Evolutionary conservation across 2,113 vertebrate genomes (phyloP).

Genomic region (Hylia prasina): DNA sequence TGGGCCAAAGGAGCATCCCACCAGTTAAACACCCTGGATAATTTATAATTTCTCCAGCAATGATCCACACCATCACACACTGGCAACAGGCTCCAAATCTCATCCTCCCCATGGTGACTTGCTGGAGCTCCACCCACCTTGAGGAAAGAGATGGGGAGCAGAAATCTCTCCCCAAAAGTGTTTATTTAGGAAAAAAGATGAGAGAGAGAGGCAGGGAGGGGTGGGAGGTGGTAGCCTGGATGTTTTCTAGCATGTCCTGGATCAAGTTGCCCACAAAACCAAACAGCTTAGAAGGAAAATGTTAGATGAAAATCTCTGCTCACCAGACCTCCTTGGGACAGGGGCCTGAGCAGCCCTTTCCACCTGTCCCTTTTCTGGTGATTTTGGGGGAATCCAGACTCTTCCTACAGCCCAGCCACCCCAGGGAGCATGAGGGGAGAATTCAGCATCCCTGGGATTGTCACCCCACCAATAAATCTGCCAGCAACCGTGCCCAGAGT

Average conservation of each 20-base stretch:
- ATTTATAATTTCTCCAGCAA: background rate
- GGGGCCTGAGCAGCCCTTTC: background rate
- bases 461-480: background rate
- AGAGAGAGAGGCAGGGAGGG: background rate
- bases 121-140: background rate
- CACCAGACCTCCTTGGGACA: background rate
- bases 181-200: background rate
- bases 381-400: accelerated
- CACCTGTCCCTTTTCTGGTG: accelerated
- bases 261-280: background rate
- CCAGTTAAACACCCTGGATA: background rate
- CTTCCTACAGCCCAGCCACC: background rate
- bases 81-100: background rate
- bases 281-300: background rate
- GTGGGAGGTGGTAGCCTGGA: background rate
- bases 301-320: background rate
- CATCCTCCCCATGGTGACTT: accelerated
- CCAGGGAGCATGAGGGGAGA: accelerated
- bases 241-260: background rate
- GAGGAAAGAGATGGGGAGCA: background rate
- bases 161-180: background rate
- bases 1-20: background rate
- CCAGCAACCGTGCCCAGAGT: accelerated
- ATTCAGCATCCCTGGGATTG: background rate
- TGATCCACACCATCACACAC: accelerated